Conservation (phyloP, 2,113 vertebrate species). For the Actinemys pallida region DNA sequence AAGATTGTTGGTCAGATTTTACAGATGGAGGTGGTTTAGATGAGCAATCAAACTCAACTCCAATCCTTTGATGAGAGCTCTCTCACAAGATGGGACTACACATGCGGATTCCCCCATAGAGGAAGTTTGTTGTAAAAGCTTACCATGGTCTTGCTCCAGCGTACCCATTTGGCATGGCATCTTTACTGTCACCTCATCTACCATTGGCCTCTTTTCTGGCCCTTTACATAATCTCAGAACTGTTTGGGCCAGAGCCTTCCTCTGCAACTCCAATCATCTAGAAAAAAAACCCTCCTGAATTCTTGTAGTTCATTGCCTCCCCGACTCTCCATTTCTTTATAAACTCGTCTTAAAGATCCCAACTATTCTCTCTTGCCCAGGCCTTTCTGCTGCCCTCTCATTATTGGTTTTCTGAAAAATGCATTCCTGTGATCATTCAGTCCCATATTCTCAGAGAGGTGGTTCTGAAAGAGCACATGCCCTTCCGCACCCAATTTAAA, state of each 20-base stretch:
- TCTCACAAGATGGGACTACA: background rate
- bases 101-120: background rate
- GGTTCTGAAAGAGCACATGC: background rate
- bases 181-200: background rate
- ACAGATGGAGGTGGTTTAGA: background rate
- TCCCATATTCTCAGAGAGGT: background rate
- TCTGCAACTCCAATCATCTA: background rate
- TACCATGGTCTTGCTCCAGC: background rate
- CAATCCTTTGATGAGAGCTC: background rate
- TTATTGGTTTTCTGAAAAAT: background rate
- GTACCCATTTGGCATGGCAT: background rate
- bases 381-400: background rate
- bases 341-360: background rate
- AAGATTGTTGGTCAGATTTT: background rate
- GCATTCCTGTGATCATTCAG: background rate
- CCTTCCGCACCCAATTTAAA: background rate
- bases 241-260: background rate
- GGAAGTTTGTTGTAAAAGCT: background rate
- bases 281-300: background rate
- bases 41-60: background rate
- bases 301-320: background rate
- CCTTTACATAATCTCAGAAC: background rate
- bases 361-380: background rate
- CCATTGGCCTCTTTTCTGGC: background rate
- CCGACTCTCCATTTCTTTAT: background rate